Conservation (phyloP, 2,797 vertebrate species). For the Lepilemur septentrionalis region DNA sequence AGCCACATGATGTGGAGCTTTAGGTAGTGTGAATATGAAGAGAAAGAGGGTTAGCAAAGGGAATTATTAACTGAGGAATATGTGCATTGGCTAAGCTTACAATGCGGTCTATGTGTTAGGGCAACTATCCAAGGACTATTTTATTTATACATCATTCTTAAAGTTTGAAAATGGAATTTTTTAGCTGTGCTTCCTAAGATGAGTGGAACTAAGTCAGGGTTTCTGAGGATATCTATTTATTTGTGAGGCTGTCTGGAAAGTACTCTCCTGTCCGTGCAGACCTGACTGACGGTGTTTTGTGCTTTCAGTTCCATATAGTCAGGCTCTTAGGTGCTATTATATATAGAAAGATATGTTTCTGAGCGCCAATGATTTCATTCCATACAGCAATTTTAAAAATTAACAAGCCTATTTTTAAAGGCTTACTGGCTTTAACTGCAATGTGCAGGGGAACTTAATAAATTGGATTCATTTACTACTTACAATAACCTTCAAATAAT, state of each 20-base stretch:
- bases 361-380: neutral
- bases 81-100: neutral
- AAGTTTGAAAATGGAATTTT: slow-evolving; percentile 3
- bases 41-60: neutral
- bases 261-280: neutral
- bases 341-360: neutral
- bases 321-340: neutral
- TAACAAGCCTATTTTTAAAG: neutral
- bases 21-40: neutral
- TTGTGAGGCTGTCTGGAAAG: neutral
- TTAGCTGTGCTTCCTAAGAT: neutral
- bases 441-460: neutral
- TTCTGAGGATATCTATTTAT: neutral
- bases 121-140: neutral
- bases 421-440: neutral
- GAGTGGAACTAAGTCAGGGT: neutral
- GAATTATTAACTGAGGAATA: neutral
- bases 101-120: neutral
- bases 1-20: neutral
- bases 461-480: neutral
- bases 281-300: neutral
- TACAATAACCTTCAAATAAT: neutral
- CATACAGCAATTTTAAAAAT: neutral
- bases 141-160: neutral
- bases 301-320: neutral